phyloP scores from a whole-genome alignment of 2,888 invertebrate species.

The Nomada flava region DNA sequence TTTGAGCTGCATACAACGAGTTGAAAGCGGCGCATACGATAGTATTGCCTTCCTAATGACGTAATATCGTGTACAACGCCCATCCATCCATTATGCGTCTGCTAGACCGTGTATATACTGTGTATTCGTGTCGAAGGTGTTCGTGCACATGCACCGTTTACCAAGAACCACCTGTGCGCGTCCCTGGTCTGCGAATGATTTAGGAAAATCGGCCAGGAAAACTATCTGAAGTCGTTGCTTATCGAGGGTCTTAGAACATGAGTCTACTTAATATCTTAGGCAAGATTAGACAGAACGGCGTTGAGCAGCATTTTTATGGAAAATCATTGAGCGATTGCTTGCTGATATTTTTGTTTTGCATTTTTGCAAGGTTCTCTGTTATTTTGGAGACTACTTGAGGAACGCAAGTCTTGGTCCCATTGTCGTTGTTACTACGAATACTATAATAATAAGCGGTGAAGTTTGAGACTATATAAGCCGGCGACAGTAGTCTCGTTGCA shows the following conservation, averaged over 20 bases:
- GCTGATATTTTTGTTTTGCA: too few species aligned
- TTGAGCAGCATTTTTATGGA: not conserved
- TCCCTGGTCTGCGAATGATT: constrained; percentile 47
- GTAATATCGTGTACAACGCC: constrained; percentile 73
- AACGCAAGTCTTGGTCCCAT: too few species aligned
- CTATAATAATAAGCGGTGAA: too few species aligned
- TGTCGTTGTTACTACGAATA: too few species aligned
- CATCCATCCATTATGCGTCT: constrained; percentile 73
- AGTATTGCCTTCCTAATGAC: constrained; percentile 68
- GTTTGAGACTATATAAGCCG: too few species aligned
- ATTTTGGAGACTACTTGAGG: too few species aligned
- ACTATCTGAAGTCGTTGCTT: not conserved
- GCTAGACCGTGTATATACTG: constrained; percentile 30
- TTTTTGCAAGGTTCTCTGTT: too few species aligned
- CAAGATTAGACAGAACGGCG: too few species aligned
- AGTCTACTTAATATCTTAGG: not conserved
- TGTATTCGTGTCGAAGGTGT: constrained; percentile 51
- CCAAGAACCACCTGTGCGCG: constrained; percentile 66
- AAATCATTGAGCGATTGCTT: not conserved
- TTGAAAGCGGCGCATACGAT: constrained; percentile 64
- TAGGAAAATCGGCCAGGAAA: constrained; percentile 15
- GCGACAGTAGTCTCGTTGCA: too few species aligned
- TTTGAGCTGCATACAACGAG: constrained; percentile 48
- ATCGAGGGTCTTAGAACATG: too few species aligned
- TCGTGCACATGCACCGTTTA: constrained; percentile 40